These are phyloP conservation scores for Oreochromis tanganicae DNA, from an alignment of 2,113 vertebrate species.

Conservation along the genomic window DNA sequence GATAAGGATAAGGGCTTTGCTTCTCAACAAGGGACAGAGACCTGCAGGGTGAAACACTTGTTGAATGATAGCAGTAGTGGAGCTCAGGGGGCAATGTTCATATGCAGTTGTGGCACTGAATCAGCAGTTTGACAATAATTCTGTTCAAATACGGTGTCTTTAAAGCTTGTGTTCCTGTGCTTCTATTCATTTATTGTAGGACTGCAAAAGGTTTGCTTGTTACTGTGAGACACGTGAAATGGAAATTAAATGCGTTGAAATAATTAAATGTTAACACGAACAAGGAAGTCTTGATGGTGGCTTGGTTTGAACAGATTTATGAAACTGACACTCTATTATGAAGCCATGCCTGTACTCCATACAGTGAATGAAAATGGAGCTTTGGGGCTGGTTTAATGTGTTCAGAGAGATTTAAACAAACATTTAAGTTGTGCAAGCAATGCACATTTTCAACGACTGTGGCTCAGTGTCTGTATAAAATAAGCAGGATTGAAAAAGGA, in stretches of 20 bases:
- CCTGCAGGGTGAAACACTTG: constrained; percentile 43
- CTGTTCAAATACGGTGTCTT: neutral
- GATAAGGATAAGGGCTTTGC: constrained; percentile 24
- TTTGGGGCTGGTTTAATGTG: neutral
- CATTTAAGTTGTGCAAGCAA: neutral
- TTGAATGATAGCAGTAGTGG: constrained; percentile 32
- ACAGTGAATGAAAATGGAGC: neutral
- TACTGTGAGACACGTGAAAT: neutral
- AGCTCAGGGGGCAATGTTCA: constrained; percentile 29
- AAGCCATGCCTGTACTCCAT: neutral
- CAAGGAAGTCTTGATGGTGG: neutral
- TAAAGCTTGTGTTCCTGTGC: neutral
- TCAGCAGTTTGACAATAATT: neutral
- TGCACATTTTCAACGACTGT: neutral
- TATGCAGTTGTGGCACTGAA: neutral
- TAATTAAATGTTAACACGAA: neutral
- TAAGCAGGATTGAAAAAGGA: neutral
- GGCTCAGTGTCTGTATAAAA: neutral
- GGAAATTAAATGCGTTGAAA: neutral
- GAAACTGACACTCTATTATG: neutral
- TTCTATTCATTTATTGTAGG: neutral
- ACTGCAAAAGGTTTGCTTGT: neutral
- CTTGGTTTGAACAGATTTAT: neutral
- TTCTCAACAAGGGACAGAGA: neutral
- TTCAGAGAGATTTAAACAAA: neutral